Conservation (phyloP, 2,797 vertebrate species). For the Sebastes iracundus region DNA sequence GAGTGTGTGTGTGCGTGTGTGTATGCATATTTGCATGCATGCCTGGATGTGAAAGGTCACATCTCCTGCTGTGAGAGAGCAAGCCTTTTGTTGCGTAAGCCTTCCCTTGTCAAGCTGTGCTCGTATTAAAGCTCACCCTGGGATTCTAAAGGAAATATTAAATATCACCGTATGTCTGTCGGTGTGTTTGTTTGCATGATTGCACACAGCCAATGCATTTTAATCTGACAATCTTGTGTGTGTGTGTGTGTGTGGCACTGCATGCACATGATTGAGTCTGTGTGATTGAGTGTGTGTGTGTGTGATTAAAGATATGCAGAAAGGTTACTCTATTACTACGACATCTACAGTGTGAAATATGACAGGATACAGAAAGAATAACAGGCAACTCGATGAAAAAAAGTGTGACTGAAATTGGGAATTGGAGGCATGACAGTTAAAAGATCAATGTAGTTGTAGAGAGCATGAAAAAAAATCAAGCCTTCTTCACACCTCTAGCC, state of each 20-base stretch:
- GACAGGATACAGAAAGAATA: neutral
- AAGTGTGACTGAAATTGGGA: neutral
- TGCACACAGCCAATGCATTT: neutral
- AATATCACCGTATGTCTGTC: neutral
- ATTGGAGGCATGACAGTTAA: neutral
- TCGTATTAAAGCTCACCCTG: neutral
- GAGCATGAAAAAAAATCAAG: neutral
- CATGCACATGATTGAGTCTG: neutral
- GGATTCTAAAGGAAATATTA: neutral
- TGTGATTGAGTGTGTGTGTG: neutral
- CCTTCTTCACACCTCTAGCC: neutral
- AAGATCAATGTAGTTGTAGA: constrained; percentile 13
- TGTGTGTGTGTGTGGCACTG: no score
- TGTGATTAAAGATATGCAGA: neutral
- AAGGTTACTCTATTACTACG: neutral
- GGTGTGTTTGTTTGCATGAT: neutral
- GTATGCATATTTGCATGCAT: neutral
- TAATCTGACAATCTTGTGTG: neutral
- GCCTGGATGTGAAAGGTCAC: neutral
- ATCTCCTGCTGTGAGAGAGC: neutral
- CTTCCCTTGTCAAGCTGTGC: neutral
- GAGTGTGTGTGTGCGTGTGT: neutral
- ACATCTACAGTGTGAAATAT: neutral
- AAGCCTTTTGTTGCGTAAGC: neutral
- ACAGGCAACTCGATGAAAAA: neutral